These are phyloP conservation scores for Nyctalus aviator DNA, from an alignment of 2,797 vertebrate species.

Conservation along the genomic window DNA sequence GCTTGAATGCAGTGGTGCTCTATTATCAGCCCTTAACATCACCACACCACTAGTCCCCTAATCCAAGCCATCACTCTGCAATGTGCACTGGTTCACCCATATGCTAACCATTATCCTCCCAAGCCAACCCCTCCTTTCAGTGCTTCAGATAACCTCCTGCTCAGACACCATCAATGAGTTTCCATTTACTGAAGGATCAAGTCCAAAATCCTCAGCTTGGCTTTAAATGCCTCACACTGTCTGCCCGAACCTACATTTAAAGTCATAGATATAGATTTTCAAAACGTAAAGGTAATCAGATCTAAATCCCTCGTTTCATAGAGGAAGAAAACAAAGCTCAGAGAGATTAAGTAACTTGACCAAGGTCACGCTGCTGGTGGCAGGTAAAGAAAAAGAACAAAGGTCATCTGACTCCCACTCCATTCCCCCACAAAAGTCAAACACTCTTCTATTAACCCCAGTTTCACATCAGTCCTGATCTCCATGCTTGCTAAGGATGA, in stretches of 20 bases:
- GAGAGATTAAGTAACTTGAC: slow-evolving; percentile 17
- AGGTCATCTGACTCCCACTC: not conserved
- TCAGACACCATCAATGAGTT: not conserved
- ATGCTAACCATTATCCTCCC: not conserved
- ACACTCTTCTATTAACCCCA: not conserved
- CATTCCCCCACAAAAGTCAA: not conserved
- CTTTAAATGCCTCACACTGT: not conserved
- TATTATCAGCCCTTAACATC: not conserved
- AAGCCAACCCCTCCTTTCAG: rapidly evolving
- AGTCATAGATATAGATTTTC: slow-evolving; percentile 56
- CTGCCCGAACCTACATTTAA: not conserved
- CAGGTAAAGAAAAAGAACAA: not conserved
- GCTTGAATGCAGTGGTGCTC: not conserved
- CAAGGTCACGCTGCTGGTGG: not conserved
- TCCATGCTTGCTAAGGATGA: not conserved
- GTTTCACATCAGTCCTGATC: not conserved
- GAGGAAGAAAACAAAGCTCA: slow-evolving; percentile 49
- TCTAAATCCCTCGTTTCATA: slow-evolving; percentile 45
- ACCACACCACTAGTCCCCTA: too few species aligned
- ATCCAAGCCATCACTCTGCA: not conserved
- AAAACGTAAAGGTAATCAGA: not conserved
- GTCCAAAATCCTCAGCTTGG: not conserved
- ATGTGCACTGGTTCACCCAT: not conserved
- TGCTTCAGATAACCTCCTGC: not conserved
- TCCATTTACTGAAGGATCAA: slow-evolving; percentile 41